Evolutionary conservation across 92 coral and sea anemone species (phyloP).

Genomic region (Galaxea fascicularis): DNA sequence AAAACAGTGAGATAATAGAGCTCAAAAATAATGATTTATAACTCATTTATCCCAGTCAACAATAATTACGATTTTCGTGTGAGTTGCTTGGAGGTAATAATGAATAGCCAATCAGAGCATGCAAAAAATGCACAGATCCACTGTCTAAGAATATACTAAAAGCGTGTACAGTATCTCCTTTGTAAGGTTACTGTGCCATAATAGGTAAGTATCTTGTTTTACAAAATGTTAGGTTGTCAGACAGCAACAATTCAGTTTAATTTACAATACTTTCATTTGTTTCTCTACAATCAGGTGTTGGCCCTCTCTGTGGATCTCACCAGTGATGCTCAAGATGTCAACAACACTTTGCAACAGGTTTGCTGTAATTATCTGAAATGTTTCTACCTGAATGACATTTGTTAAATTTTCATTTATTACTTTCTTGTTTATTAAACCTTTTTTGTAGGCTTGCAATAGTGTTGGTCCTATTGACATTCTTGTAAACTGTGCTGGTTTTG

Average conservation of each 20-base stretch:
- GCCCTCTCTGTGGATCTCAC: constrained; percentile 80
- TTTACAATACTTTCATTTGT: not conserved
- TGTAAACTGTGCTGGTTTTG: constrained; percentile 97
- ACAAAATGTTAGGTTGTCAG: too few species aligned
- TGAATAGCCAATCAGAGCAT: too few species aligned
- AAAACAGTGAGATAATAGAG: too few species aligned
- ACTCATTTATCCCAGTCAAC: too few species aligned
- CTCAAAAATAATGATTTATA: too few species aligned
- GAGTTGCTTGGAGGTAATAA: too few species aligned
- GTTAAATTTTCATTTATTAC: not conserved
- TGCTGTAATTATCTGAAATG: not conserved
- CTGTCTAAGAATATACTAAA: too few species aligned
- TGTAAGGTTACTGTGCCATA: too few species aligned
- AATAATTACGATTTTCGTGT: too few species aligned
- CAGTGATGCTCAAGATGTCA: constrained; percentile 57
- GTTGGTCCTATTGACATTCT: constrained; percentile 89
- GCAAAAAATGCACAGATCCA: too few species aligned
- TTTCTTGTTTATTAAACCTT: not conserved
- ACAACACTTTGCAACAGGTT: constrained; percentile 71
- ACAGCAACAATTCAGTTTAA: not conserved
- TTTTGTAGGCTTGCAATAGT: constrained; percentile 62
- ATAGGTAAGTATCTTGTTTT: too few species aligned
- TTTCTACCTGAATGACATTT: not conserved
- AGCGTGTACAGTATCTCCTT: too few species aligned
- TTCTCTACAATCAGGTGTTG: constrained; percentile 45